Base-by-base conservation (phyloP, 2,113 vertebrate genomes). In the Aldabrachelys gigantea region DNA sequence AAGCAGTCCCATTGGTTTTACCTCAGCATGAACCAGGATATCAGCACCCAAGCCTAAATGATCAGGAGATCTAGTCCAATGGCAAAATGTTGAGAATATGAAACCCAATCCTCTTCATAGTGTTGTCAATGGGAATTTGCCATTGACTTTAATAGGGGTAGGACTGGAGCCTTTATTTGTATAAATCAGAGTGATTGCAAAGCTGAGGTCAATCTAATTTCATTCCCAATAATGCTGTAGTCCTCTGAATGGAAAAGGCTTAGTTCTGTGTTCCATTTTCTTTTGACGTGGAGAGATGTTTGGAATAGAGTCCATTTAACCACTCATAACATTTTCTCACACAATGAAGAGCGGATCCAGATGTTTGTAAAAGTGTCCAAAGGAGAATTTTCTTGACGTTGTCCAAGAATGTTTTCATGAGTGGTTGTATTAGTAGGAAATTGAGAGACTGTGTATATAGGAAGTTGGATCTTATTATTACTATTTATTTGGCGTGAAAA, bases 271-370 rank as follows among this genome's bases (percentile, higher is more conserved):
- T 72, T 94, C 54, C 53, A 78, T 89, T 95, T 94, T 76, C 72
- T 92, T 95, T 86, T 91, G 59, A 84, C 24, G 57, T 4, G 25
- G 78, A 78, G 84, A 10, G 31, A 29, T 85, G 93, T 94, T 62
- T 82, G 82, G n/a, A 94, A 89, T 59, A 54, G 75, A 92, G 11
- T 84, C 6, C 44, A 49, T 86, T 72, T 85, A 92, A 83, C 19
- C 86, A 81, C 14, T 69, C 38, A 57, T 31, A 80, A 24, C 13
- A 87, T 12, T 56, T 96, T 87, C 85, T 19, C 59, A 93, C 75
- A 96, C 92, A 95, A 83, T 79, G 7, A 87, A 88, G 53, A 94
- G 22, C 89, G 56, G 91, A 96, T 91, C 79, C 85, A 95, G 86
- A 92, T 95, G 54, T 94, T 85, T 89, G 19, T 59, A 88, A 82